Base-by-base conservation (phyloP, 2,888 invertebrate species). In the Neuroscelio doddi region DNA sequence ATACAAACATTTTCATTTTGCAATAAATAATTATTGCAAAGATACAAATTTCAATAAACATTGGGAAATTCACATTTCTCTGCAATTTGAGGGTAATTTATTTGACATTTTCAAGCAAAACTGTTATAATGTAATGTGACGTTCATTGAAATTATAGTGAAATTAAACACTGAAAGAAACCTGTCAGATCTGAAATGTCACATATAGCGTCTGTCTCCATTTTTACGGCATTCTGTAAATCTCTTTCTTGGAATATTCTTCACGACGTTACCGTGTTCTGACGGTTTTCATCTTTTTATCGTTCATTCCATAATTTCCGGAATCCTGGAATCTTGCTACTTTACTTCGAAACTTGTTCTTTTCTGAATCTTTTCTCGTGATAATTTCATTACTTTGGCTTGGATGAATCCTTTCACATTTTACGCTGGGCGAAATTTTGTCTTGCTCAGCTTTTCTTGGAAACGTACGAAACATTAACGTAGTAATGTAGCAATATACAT, bases 271-370 rank as follows among this genome's bases (percentile, higher is more conserved):
- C 57, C 62, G 50, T 49, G 53, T 53, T 62, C 62, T 58, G 55
- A 62, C 53, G 62, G 66, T 62, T 62, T 66, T 57, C 62, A 66
- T 62, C 66, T 62, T 62, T 62, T 66, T 66, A 62, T 66, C 66
- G 66, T 57, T 62, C 66, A 46, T 62, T 57, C 53, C 46, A 53
- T 62, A 66, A 66, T 66, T 66, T 66, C 66, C 66, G 62, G 61
- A 58, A 62, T 55, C 32, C 49, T 41, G 41, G 58, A 67, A 67
- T 67, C 55, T 58, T 45, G 38, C 55, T 55, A 57, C 55, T 57
- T 55, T 62, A 58, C 53, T 58, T 67, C 38, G 47, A 63, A 63
- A 67, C 38, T 63, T 58, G 41, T 53, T 51, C 58, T 58, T 59
- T 64, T 64, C 46, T 50, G 36, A 51, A 59, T 55, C 58, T 59